These are phyloP conservation scores for Rhadinocentrus ornatus DNA, from an alignment of 2,797 vertebrate species.

Conservation along the genomic window DNA sequence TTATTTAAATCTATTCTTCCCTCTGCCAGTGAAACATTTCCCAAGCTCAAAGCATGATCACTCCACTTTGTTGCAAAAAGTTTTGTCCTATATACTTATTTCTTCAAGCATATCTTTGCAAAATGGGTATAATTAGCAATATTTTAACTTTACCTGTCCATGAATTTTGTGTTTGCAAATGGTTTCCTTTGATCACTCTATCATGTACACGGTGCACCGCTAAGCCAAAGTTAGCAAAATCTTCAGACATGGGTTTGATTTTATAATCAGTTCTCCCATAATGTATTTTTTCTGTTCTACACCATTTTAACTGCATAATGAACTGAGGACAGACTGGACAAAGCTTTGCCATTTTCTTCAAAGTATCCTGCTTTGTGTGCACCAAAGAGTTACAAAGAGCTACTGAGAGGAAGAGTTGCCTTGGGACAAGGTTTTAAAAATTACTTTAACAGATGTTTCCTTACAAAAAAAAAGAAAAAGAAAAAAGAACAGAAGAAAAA, in stretches of 20 bases:
- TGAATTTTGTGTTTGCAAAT: neutral
- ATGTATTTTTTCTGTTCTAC: neutral
- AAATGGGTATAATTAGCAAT: neutral
- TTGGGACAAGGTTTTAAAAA: no score
- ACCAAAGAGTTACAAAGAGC: no score
- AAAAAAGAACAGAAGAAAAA: no score
- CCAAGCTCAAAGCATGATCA: no score
- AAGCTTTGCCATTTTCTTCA: neutral
- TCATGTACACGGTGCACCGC: no score
- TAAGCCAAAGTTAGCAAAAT: neutral
- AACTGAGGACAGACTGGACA: neutral
- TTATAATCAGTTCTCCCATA: neutral
- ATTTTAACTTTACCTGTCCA: neutral
- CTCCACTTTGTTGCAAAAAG: neutral
- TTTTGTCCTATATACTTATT: neutral
- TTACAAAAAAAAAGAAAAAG: no score
- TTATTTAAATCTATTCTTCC: neutral
- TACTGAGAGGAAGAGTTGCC: no score
- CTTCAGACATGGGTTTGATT: neutral
- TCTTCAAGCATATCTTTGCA: neutral
- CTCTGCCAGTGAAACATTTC: neutral
- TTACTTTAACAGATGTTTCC: no score
- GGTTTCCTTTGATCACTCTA: neutral
- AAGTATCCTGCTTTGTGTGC: neutral
- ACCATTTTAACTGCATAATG: no score